phyloP scores from a whole-genome alignment of 2,113 vertebrate species.

The Emberiza fucata region DNA sequence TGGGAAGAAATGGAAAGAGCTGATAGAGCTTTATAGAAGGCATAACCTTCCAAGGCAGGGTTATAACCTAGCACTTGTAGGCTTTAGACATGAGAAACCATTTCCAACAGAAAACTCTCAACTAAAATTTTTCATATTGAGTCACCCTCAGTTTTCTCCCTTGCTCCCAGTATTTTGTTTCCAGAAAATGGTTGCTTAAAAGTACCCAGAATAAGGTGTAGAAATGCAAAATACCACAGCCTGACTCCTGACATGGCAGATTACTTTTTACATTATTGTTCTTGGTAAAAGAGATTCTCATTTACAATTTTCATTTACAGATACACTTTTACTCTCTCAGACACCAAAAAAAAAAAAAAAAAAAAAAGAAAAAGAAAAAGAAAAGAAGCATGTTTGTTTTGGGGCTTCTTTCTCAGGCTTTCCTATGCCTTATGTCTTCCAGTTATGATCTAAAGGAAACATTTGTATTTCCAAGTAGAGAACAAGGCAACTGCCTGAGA shows the following conservation, averaged over 20 bases:
- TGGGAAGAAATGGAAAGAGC: neutral
- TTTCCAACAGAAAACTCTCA: neutral
- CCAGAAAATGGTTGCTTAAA: neutral
- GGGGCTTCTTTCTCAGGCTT: neutral
- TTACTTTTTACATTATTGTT: neutral
- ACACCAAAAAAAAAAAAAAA: too few species aligned
- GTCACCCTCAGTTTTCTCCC: neutral
- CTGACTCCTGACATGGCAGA: fast-evolving
- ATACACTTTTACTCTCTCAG: neutral
- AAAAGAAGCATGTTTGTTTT: neutral
- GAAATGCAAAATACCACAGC: neutral
- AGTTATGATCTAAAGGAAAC: neutral
- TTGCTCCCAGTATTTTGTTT: neutral
- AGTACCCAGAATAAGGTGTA: neutral
- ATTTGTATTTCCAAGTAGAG: neutral
- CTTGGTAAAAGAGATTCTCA: neutral
- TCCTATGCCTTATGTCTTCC: neutral
- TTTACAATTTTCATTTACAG: neutral
- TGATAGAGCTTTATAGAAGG: neutral
- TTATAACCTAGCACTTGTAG: neutral
- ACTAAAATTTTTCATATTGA: neutral
- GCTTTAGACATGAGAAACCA: neutral
- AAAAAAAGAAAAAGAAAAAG: too few species aligned
- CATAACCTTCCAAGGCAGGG: neutral
- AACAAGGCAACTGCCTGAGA: neutral